Evolutionary conservation across 2,888 invertebrate species (phyloP), one percentile per base, ranked within the genome.

Genomic region (Steinernema carpocapsae): DNA sequence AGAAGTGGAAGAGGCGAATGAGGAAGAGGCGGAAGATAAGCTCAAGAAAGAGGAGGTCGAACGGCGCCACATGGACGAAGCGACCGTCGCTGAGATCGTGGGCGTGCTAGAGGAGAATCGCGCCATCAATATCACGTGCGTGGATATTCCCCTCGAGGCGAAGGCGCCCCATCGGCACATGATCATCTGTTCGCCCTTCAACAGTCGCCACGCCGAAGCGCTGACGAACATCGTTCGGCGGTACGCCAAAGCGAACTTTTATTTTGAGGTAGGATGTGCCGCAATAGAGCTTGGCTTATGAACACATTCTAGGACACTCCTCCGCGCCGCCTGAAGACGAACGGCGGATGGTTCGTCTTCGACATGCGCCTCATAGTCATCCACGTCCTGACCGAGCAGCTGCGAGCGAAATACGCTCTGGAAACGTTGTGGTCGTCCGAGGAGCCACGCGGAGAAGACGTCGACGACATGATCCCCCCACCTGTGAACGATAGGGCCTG

Each of bases 121-220:
- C 4, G 79, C 77, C 43, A 72, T 52, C 32, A 70, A 79, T 51
- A 80, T 79, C 46, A 46, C 56, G 0, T 72, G 51, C 46, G 37
- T 79, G 24, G 45, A 74, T n/a, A 56, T 73, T 7, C 71, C 64
- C 29, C 19, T 26, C 12, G 48, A 42, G 0, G 59, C 48, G 17
- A 32, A 64, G 26, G 52, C 70, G 10, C 59, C 56, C 24, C 37
- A 29, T 32, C n/a, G 22, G 32, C 51, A 51, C 12, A 70, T 59
- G 6, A 70, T 77, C 24, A 72, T 77, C 6, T 77, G 77, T 56
- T 78, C 77, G 10, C 77, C 77, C 4, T 77, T 71, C 45, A 77
- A 77, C n/a, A 37, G 42, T 29, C 45, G 77, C 14, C 77, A 77
- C 51, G 77, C 74, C 6, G 74, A 77, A 32, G 77, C 77, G 17